These are phyloP conservation scores for Tortrix viridana DNA, from an alignment of 2,888 invertebrate species.

Conservation along the genomic window DNA sequence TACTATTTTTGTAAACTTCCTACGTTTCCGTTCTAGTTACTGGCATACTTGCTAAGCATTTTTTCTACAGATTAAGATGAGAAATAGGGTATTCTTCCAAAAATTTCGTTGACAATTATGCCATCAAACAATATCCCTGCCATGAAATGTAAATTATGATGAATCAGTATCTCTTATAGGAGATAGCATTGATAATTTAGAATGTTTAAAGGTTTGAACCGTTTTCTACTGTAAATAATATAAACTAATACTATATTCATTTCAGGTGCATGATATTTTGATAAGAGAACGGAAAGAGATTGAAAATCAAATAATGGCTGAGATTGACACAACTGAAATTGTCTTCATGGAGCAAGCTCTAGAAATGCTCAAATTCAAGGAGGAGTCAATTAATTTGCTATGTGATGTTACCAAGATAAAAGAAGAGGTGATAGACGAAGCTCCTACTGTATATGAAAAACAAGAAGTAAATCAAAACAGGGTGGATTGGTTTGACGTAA, in stretches of 20 bases:
- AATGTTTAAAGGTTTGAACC: too few species aligned
- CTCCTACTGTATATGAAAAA: slow-evolving; percentile 62
- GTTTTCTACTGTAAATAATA: background rate
- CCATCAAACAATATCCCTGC: too few species aligned
- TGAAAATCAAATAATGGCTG: slow-evolving; percentile 85
- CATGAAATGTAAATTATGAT: too few species aligned
- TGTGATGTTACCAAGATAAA: slow-evolving; percentile 42
- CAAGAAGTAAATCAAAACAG: slow-evolving; percentile 63
- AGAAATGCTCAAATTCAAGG: slow-evolving; percentile 79
- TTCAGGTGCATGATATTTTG: slow-evolving; percentile 87
- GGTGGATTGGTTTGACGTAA: slow-evolving; percentile 75
- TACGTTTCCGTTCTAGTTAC: too few species aligned
- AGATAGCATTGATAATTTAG: too few species aligned
- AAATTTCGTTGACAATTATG: too few species aligned
- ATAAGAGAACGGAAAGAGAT: slow-evolving; percentile 89
- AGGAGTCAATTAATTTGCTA: slow-evolving; percentile 38
- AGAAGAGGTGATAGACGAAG: slow-evolving; percentile 48
- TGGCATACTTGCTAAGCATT: too few species aligned
- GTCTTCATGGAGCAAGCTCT: slow-evolving; percentile 94
- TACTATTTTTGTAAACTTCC: too few species aligned
- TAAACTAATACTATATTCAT: slow-evolving; percentile 22
- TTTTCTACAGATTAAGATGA: too few species aligned
- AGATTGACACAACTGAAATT: slow-evolving; percentile 91
- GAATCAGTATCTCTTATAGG: too few species aligned
- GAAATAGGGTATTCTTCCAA: too few species aligned